Conservation (phyloP, 2,797 vertebrate genomes). For the Emys orbicularis region DNA sequence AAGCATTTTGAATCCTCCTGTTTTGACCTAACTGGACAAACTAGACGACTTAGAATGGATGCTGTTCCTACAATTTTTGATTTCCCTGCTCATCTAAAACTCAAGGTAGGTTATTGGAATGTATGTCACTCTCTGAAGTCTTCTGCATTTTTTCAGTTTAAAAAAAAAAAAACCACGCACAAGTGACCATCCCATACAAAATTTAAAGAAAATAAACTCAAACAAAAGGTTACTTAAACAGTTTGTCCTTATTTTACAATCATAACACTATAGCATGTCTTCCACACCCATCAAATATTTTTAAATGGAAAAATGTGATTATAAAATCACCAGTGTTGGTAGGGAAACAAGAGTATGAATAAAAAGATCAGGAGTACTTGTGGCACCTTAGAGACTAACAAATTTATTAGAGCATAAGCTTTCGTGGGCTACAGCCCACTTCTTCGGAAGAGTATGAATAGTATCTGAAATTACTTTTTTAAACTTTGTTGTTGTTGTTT, state of each 20-base stretch:
- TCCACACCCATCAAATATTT: neutral
- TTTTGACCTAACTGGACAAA: conserved; percentile 81
- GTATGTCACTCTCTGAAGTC: neutral
- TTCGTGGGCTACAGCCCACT: too few relatives aligned
- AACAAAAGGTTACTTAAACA: neutral
- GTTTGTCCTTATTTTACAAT: neutral
- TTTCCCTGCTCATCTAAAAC: conserved; percentile 74
- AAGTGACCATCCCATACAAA: neutral
- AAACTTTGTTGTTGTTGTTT: too few relatives aligned
- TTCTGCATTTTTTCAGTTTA: neutral
- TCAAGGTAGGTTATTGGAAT: conserved; percentile 59
- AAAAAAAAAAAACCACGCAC: neutral
- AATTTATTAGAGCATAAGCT: too few relatives aligned
- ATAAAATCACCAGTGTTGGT: neutral
- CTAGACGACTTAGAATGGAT: conserved; percentile 77
- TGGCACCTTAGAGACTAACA: too few relatives aligned
- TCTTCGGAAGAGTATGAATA: neutral
- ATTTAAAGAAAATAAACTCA: neutral
- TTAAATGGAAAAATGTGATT: neutral
- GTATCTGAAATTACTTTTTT: neutral
- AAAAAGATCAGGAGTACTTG: too few relatives aligned
- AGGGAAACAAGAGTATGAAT: neutral
- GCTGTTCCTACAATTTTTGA: conserved; percentile 80
- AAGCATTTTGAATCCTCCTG: conserved; percentile 80
- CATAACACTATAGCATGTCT: neutral